Percentiles rank a stretch among this genome's conserved stretches.
Conservation (phyloP, 2,113 vertebrate species). For the Calidris pugnax region DNA sequence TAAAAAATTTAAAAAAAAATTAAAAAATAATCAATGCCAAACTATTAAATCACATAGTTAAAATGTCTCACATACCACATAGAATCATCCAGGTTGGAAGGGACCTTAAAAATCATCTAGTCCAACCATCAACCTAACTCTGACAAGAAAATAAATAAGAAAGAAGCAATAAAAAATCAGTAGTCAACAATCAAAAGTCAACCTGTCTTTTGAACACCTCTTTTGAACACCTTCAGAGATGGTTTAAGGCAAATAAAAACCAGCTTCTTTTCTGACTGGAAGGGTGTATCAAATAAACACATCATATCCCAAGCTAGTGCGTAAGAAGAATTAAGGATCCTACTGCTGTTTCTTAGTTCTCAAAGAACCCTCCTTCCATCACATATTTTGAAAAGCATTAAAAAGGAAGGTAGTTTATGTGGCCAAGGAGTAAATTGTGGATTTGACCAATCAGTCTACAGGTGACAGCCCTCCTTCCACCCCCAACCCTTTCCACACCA, state of each 20-base stretch:
- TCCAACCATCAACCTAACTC: too few species aligned
- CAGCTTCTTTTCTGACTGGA: background rate
- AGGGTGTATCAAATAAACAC: background rate
- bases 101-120: too few species aligned
- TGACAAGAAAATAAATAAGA: too few species aligned
- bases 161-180: too few species aligned
- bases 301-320: background rate
- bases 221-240: too few species aligned
- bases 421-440: background rate
- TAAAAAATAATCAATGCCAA: background rate
- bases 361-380: background rate
- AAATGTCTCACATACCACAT: background rate
- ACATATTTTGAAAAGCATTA: background rate
- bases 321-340: background rate
- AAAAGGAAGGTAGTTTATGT: background rate
- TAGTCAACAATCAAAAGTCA: too few species aligned
- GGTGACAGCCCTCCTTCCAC: background rate
- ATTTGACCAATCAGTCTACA: background rate
- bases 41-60: background rate
- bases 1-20: background rate
- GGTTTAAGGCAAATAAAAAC: background rate
- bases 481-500: background rate
- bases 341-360: background rate
- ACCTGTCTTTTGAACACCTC: too few species aligned
- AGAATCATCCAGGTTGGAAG: too few species aligned